Base-by-base conservation (phyloP, 2,113 vertebrate species). In the Nothoprocta perdicaria region DNA sequence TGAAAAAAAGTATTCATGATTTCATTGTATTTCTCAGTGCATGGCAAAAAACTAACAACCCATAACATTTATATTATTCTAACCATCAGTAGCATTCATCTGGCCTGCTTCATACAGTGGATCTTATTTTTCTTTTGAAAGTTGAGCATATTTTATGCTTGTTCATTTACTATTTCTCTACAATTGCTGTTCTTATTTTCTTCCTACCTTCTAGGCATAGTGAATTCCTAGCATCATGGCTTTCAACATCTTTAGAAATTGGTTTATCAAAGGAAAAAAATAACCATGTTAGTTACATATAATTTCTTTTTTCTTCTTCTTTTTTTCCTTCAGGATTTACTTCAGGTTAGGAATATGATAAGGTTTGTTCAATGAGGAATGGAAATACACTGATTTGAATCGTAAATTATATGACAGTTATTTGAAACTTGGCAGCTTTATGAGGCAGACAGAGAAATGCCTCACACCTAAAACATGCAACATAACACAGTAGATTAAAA, bases 161-260 rank as follows among this genome's bases (percentile, higher is more conserved):
- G 17, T 82, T 48, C 3, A 35, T 61, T 78, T 84, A 46, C 63
- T 41, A 60, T 84, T 90, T 84, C 4, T 15, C 12, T 69, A 41
- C 5, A 76, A 38, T 27, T 71, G 21, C 57, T 12, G 31, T 76
- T 92, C 12, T 53, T 85, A 33, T 62, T 92, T 50, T 87, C 73
- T 87, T 77, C 26, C 61, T 74, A 61, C 33, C 55, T 91, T 85
- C 55, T 77, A 74, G 67, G 45, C 55, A 55, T 87, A 2, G 21
- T 46, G 7, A 79, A 62, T 76, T 92, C 8, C 65, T 80, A 73
- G 58, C 29, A 69, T 50, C 17, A 35, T 65, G 9, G 3, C n/a
- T 92, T 94, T 85, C 55, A 71, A 58, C 10, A 83, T 74, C 53
- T 67, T 12, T 40, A 77, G 60, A 87, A 89, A 81, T 66, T 79